These are phyloP conservation scores for Pseudorhiza aurosa DNA, from an alignment of 30 jellyfish, hydroid and myxozoan species.

Conservation along the genomic window DNA sequence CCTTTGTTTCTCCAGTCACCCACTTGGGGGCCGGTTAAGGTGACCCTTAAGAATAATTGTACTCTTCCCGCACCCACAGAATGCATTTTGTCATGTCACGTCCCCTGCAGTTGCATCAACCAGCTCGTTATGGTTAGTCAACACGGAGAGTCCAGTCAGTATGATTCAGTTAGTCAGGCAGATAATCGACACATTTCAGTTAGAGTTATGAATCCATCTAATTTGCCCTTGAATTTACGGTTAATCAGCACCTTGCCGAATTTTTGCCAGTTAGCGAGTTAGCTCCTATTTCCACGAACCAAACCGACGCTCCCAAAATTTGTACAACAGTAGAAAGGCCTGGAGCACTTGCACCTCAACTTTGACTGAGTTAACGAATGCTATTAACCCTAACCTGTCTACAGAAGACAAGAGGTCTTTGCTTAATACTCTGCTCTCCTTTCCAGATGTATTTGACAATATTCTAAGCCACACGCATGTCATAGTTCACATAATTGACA, in stretches of 20 bases:
- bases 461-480: slow-evolving; percentile 45
- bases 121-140: slow-evolving; percentile 50
- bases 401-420: slow-evolving; percentile 12
- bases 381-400: slow-evolving; percentile 50
- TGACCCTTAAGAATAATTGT: slow-evolving; percentile 8
- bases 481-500: slow-evolving; percentile 12
- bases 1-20: slow-evolving; percentile 25
- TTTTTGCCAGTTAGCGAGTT: slow-evolving; percentile 45
- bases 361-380: slow-evolving; percentile 26
- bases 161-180: slow-evolving; percentile 36
- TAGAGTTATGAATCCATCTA: slow-evolving; percentile 42
- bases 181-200: slow-evolving; percentile 10
- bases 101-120: slow-evolving; percentile 27
- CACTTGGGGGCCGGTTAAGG: slow-evolving; percentile 37
- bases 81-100: slow-evolving; percentile 37
- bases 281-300: slow-evolving; percentile 17
- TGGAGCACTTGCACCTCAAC: slow-evolving; percentile 13
- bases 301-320: neutral
- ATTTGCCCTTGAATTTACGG: slow-evolving; percentile 25
- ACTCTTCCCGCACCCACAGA: slow-evolving; percentile 29
- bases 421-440: slow-evolving; percentile 37
- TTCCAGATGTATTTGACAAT: slow-evolving; percentile 35
- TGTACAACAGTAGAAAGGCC: slow-evolving; percentile 37
- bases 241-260: slow-evolving; percentile 43
- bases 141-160: slow-evolving; percentile 9